Conservation (phyloP, 2,888 invertebrate species). For the Lasioglossum vierecki region DNA sequence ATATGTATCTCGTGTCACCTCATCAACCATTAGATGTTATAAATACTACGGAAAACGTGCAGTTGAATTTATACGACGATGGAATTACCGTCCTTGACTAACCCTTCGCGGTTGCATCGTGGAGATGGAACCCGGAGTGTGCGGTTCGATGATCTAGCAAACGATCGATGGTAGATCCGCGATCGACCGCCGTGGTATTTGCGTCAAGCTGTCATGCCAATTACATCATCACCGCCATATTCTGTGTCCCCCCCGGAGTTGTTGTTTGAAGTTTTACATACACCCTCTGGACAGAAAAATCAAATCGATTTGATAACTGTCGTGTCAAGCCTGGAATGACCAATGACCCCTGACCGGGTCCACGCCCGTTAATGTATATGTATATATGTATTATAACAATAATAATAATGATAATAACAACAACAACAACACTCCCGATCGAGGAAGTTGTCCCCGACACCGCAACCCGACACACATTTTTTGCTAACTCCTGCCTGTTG, state of each 20-base stretch:
- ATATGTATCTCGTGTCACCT: constrained; percentile 13
- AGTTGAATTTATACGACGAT: neutral
- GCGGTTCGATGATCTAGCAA: neutral
- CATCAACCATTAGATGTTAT: constrained; percentile 15
- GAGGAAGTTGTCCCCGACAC: constrained; percentile 52
- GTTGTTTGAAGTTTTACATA: constrained; percentile 72
- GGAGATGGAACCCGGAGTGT: neutral
- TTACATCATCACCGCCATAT: constrained; percentile 28
- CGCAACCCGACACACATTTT: constrained; percentile 46
- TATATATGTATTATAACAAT: constrained; percentile 17
- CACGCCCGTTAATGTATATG: constrained; percentile 18
- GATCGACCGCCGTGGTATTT: constrained; percentile 11
- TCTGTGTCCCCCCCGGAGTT: constrained; percentile 51
- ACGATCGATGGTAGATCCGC: neutral
- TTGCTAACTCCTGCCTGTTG: constrained; percentile 78
- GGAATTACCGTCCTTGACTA: neutral
- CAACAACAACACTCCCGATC: constrained; percentile 42
- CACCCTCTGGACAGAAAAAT: constrained; percentile 52
- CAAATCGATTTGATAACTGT: constrained; percentile 55
- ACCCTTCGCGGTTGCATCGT: neutral
- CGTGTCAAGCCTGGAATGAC: constrained; percentile 66
- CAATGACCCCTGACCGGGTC: neutral
- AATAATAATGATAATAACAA: neutral
- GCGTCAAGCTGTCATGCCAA: constrained; percentile 38
- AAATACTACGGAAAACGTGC: constrained; percentile 2